Conservation (phyloP, 1,140 invertebrate species). For the Drosophila serrata region DNA sequence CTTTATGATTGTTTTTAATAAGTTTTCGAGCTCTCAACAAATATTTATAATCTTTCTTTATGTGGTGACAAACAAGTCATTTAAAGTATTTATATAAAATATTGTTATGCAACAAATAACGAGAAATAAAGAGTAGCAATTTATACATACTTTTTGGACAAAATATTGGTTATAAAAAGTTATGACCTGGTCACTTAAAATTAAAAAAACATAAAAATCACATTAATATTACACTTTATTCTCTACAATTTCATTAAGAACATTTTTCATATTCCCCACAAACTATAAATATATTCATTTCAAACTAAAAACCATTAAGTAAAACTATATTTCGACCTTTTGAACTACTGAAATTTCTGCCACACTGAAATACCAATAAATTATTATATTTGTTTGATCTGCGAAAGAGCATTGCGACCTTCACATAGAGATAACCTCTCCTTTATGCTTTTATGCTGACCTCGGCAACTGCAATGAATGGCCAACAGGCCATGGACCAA, state of each 20-base stretch:
- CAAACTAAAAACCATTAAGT: neutral
- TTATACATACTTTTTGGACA: too few species aligned
- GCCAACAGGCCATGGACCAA: conserved; percentile 35
- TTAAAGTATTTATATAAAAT: too few species aligned
- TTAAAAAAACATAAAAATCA: neutral
- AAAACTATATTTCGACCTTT: neutral
- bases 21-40: too few species aligned
- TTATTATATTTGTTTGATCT: conserved; percentile 5
- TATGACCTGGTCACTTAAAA: too few species aligned
- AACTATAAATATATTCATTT: neutral
- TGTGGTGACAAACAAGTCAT: too few species aligned
- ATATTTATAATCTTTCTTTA: too few species aligned
- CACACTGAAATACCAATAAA: neutral
- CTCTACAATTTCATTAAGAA: neutral
- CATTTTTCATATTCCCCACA: neutral
- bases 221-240: neutral
- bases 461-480: conserved; percentile 69
- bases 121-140: too few species aligned
- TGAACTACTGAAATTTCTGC: neutral
- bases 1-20: too few species aligned
- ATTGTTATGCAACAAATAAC: too few species aligned
- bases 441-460: conserved; percentile 68
- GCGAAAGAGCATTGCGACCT: conserved; percentile 28
- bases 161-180: too few species aligned
- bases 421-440: conserved; percentile 32